Base-by-base conservation (phyloP, 2,888 invertebrate species). In the Poecilus cupreus region DNA sequence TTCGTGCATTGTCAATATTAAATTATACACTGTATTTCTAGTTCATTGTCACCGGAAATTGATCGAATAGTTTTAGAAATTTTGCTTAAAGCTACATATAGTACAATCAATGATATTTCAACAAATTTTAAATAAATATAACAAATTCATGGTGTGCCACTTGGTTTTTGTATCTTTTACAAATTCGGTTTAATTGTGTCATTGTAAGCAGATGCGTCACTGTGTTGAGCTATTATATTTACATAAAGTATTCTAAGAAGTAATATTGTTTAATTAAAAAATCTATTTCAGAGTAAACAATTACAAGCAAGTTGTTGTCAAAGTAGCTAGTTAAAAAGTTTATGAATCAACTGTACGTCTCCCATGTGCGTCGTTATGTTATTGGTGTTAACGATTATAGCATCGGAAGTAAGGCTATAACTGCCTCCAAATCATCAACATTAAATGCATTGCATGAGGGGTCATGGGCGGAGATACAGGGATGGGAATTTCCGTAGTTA, bases 401-500 rank as follows among this genome's bases (percentile, higher is more conserved):
- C 13, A 70, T 70, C 70, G 70, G 70, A 70, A 70, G 43, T 70
- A 70, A 18, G n/a, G 70, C 18, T 37, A 70, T 70, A 39, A 11
- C 70, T 37, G 37, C 70, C 39, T 70, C 39, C 43, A 70, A 70
- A 70, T 39, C 20, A 54, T 54, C 22, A 54, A n/a, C 18, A 54
- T 20, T 54, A 54, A 54, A 54, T 20, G 54, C 18, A 54, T 49
- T 20, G 54, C 18, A 54, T 49, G 10, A 20, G 54, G 54, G 22
- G 22, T 54, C 54, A 54, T 54, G 18, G 54, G 54, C 54, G 54
- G 18, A 16, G 54, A 20, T 1, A 54, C 11, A 43, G n/a, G 43
- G 43, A 10, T 43, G 11, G 43, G 43, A 1, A 13, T 43, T 43
- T 43, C 43, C 43, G 43, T n/a, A 43, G 13, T 43, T 2, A 43